Evolutionary conservation across 2,113 vertebrate genomes (phyloP), one percentile per base, ranked within the genome.

Genomic region (Bungarus multicinctus): DNA sequence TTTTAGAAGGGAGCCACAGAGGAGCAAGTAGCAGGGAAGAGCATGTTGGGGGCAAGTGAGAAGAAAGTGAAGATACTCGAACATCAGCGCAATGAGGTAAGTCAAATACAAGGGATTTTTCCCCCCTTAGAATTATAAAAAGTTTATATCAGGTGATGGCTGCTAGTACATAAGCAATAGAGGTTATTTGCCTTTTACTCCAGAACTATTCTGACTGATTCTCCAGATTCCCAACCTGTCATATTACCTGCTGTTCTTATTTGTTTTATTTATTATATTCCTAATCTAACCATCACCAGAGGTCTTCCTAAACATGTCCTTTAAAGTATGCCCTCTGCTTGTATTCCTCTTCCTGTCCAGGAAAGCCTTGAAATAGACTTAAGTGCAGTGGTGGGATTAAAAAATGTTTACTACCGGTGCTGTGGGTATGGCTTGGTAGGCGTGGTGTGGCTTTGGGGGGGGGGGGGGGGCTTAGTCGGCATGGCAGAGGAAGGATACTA

Each of bases 41-140:
- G 93, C 88, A 74, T 95, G 91, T 91, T 97, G 94, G 97, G 97
- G 11, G 89, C 97, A 23, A 96, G 96, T 20, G 97, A 98, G 96
- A 99, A 99, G 98, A 99, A 99, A 97, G 99, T 99, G 97, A 99
- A 98, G 97, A 98, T 99, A 95, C 97, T 99, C 95, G 99, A 99
- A 97, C 99, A 99, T 96, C 99, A 99, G 96, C 98, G 99, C 95
- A 98, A 98, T 95, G 99, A 99, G 98, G 99, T 99, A 96, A 97
- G 97, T n/a, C 14, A 22, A 14, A 45, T 64, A 8, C 43, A 34
- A 58, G 7, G 20, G 2, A 16, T 3, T 60, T 27, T 60, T 60
- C 10, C 1, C 8, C 1, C 58, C 58, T 60, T 60, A 60, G 12
- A 22, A 85, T 34, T 8, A 54, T 22, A 81, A 81, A 81, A n/a